Evolutionary conservation across 2,888 invertebrate species (phyloP).

Genomic region (Ptychoptera albimana): DNA sequence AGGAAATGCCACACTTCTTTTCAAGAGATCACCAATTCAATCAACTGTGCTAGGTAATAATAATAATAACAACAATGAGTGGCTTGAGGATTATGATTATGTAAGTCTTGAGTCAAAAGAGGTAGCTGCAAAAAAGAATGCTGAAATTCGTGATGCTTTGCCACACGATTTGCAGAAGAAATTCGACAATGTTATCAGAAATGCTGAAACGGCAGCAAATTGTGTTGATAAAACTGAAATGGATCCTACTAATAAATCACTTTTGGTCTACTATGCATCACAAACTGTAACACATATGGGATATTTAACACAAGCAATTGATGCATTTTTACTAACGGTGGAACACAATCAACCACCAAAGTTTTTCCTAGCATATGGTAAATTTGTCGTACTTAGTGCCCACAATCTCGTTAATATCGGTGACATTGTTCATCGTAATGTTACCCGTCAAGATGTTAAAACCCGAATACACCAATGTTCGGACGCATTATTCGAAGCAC

Average conservation of each 20-base stretch:
- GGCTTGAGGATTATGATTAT: conserved; percentile 81
- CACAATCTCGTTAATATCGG: conserved; percentile 89
- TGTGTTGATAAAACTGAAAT: conserved; percentile 35
- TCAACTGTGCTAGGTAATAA: conserved; percentile 15
- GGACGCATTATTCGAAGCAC: conserved; percentile 63
- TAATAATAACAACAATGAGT: conserved; percentile 35
- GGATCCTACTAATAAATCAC: conserved; percentile 64
- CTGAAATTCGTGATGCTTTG: conserved; percentile 53
- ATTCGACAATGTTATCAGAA: conserved; percentile 58
- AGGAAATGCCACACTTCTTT: conserved; percentile 64
- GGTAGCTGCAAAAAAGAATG: conserved; percentile 50
- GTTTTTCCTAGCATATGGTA: conserved; percentile 82
- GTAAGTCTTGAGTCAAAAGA: conserved; percentile 69
- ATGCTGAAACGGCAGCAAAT: conserved; percentile 47
- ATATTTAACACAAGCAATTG: conserved; percentile 75
- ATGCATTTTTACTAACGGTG: conserved; percentile 80
- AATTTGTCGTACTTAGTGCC: conserved; percentile 86
- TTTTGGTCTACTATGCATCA: conserved; percentile 73
- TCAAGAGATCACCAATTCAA: conserved; percentile 39
- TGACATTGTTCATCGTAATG: conserved; percentile 80
- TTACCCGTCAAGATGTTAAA: conserved; percentile 56
- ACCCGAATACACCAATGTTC: conserved; percentile 58
- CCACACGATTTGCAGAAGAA: conserved; percentile 53
- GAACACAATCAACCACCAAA: conserved; percentile 89
- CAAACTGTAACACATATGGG: conserved; percentile 75